phyloP scores from a whole-genome alignment of 2,888 invertebrate genomes.

The Cataglyphis altisquamis region DNA sequence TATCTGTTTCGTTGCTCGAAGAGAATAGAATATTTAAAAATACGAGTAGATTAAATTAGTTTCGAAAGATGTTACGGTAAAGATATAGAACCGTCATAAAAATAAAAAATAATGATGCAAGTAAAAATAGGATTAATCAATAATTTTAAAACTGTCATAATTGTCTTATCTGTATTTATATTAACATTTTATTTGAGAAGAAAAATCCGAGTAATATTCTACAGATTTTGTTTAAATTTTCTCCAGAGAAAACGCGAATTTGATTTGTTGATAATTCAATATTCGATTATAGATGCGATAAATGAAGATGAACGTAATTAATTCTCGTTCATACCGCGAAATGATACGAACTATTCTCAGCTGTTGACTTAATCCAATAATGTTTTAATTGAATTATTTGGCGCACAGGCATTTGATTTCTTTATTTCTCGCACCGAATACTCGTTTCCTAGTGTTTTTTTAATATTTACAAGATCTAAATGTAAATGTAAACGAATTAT shows the following conservation, averaged over 20 bases:
- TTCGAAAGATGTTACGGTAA: background rate
- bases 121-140: background rate
- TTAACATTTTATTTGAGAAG: background rate
- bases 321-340: background rate
- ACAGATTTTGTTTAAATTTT: constrained; percentile 15
- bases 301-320: constrained; percentile 16
- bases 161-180: background rate
- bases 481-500: constrained; percentile 26
- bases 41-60: background rate
- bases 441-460: background rate
- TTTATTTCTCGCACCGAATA: background rate
- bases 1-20: background rate
- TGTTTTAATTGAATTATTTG: constrained; percentile 42
- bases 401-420: background rate
- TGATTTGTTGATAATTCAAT: constrained; percentile 4
- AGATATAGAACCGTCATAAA: background rate
- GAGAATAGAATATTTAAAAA: background rate
- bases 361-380: constrained; percentile 40
- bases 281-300: constrained; percentile 7
- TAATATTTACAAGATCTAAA: constrained; percentile 1
- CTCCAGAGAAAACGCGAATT: background rate
- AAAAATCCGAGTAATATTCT: background rate
- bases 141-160: background rate
- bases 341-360: constrained; percentile 22
- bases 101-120: background rate